A percentile compares a stretch with the other conserved stretches of the same genome.
phyloP scores from a whole-genome alignment of 1,140 invertebrate species.

The Lasaia peninsularis region DNA sequence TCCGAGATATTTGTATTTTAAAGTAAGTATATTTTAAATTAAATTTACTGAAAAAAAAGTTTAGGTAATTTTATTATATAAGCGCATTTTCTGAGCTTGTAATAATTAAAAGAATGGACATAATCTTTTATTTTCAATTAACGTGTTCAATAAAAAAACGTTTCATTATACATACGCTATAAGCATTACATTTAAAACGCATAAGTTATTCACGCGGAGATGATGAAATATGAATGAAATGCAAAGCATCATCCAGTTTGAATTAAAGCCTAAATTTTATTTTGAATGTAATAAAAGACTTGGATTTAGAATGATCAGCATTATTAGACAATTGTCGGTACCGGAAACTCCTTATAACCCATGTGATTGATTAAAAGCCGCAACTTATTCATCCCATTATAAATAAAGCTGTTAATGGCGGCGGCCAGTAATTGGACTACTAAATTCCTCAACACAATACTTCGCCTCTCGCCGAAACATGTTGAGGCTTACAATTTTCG shows the following conservation, averaged over 20 bases:
- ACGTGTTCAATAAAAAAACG: too few relatives aligned
- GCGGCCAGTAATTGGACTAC: constrained; percentile 60
- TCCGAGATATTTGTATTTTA: too few relatives aligned
- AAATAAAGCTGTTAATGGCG: constrained; percentile 72
- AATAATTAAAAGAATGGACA: too few relatives aligned
- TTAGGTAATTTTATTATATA: too few relatives aligned
- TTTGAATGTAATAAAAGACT: constrained; percentile 2
- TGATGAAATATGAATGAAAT: constrained; percentile 1
- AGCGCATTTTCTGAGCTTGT: too few relatives aligned
- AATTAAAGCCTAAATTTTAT: constrained; percentile 31
- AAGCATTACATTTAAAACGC: neutral
- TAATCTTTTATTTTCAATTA: too few relatives aligned
- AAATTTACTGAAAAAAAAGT: too few relatives aligned
- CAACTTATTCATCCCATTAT: constrained; percentile 66
- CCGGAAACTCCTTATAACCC: constrained; percentile 49
- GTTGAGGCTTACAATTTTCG: neutral
- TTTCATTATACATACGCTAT: too few relatives aligned
- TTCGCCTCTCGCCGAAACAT: constrained; percentile 21
- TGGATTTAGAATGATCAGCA: constrained; percentile 36
- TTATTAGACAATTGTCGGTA: constrained; percentile 56
- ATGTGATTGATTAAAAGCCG: constrained; percentile 70
- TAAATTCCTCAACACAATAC: constrained; percentile 53
- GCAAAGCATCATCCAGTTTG: constrained; percentile 25
- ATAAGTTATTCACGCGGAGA: neutral
- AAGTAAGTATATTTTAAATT: too few relatives aligned